These are phyloP conservation scores for Nomada hirtipes DNA, from an alignment of 2,888 invertebrate species.

Conservation along the genomic window DNA sequence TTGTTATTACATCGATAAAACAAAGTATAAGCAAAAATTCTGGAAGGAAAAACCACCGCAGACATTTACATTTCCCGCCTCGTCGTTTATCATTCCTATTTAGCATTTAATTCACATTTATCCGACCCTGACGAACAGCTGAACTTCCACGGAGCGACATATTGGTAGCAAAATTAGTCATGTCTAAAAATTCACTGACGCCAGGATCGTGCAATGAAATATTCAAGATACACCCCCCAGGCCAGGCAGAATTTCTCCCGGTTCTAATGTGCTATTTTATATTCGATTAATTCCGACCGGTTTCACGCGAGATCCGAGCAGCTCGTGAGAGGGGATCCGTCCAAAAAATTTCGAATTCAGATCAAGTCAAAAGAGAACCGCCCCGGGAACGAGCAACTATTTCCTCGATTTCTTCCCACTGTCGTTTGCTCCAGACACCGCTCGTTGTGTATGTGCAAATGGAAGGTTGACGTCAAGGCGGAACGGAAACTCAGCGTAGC, in stretches of 20 bases:
- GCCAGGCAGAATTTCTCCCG: constrained; percentile 1
- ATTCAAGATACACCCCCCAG: constrained; percentile 18
- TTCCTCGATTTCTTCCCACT: neutral
- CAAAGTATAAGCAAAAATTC: neutral
- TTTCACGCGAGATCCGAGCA: constrained; percentile 57
- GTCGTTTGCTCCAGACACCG: neutral
- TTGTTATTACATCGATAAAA: constrained; percentile 24
- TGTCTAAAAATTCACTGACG: constrained; percentile 1
- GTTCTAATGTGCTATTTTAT: constrained; percentile 67
- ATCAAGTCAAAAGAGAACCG: constrained; percentile 21
- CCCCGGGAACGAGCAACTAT: neutral
- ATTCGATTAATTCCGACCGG: constrained; percentile 70
- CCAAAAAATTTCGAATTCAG: constrained; percentile 63
- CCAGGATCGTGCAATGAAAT: constrained; percentile 22
- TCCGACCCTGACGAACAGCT: neutral
- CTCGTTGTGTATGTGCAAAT: neutral
- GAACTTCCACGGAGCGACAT: neutral
- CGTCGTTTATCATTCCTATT: neutral
- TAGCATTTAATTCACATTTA: neutral
- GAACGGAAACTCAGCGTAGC: constrained; percentile 14
- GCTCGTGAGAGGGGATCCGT: neutral
- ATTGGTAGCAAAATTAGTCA: constrained; percentile 24
- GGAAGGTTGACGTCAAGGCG: constrained; percentile 1
- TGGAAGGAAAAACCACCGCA: neutral
- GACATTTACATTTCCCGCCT: neutral